A percentile compares a stretch with the other conserved stretches of the same genome.
Evolutionary conservation across 2,113 vertebrate genomes (phyloP).

Genomic region (Glaucidium brasilianum): DNA sequence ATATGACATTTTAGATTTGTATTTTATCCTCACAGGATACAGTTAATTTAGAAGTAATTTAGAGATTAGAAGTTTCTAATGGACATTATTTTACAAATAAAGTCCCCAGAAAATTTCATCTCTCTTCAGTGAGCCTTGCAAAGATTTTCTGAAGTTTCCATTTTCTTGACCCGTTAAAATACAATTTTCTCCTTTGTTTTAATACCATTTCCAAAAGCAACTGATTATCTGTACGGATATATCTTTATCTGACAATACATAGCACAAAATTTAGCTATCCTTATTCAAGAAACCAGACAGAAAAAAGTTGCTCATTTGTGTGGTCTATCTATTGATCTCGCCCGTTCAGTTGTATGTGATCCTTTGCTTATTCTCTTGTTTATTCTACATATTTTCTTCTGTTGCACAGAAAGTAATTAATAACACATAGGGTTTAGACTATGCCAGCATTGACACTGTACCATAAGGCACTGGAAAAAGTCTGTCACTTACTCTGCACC

Average conservation of each 20-base stretch:
- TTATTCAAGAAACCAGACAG: not conserved
- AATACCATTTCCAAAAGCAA: not conserved
- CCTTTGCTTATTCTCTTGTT: not conserved
- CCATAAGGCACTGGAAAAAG: not conserved
- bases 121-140: not conserved
- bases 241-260: not conserved
- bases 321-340: not conserved
- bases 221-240: not conserved
- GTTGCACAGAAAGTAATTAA: not conserved
- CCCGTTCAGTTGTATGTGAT: not conserved
- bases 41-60: not conserved
- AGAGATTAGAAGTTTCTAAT: not conserved
- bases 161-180: not conserved
- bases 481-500: not conserved
- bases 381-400: not conserved
- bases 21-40: not conserved
- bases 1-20: not conserved
- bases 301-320: not conserved
- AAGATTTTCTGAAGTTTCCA: not conserved
- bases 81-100: not conserved
- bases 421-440: rapidly evolving
- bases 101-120: not conserved
- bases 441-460: not conserved
- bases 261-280: not conserved
- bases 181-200: not conserved